Evolutionary conservation across 2,888 invertebrate genomes (phyloP), one percentile per base, ranked within the genome.

Genomic region (Eupithecia exiguata): DNA sequence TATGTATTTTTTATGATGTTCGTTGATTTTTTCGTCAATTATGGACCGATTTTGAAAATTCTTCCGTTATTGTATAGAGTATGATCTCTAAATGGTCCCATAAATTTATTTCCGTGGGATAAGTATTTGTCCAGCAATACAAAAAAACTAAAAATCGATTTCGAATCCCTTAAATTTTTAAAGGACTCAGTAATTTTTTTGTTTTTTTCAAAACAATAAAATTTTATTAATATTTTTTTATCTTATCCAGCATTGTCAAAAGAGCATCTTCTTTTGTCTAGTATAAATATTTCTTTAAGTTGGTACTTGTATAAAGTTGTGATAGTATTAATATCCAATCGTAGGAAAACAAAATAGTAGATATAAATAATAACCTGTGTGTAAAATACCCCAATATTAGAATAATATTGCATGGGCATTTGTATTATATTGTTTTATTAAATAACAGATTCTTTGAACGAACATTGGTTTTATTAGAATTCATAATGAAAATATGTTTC

Each of bases 281-380:
- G n/a, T n/a, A 3, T 30, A 30, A 30, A 4, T 1, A 49, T 58
- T 58, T 58, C 5, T 58, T 0, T 49, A 62, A 30, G 35, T 63
- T 63, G n/a, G 46, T 75, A 80, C 80, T 77, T 69, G 74, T 77
- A 75, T 78, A 76, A 82, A 81, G 82, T 84, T 86, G 86, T 86
- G 86, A 86, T 86, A 85, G 83, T 82, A 81, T 81, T 81, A 80
- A 80, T 74, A 77, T 74, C 70, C 68, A 69, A 53, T 67, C n/a
- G 63, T 66, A 66, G 16, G 61, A 58, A 46, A 40, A 46, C 21
- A 68, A 70, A 58, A n/a, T 36, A 67, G 16, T 36, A n/a, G n/a
- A 21, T 21, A 46, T 61, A 43, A 25, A 43, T 66, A 21, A 21
- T 6, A 25, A 40, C 30, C 21, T 62, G 16, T 30, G 65, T 14